Evolutionary conservation across 2,888 invertebrate species (phyloP), one percentile per base, ranked within the genome.

Genomic region (Scaptomyza cyrtandrae): DNA sequence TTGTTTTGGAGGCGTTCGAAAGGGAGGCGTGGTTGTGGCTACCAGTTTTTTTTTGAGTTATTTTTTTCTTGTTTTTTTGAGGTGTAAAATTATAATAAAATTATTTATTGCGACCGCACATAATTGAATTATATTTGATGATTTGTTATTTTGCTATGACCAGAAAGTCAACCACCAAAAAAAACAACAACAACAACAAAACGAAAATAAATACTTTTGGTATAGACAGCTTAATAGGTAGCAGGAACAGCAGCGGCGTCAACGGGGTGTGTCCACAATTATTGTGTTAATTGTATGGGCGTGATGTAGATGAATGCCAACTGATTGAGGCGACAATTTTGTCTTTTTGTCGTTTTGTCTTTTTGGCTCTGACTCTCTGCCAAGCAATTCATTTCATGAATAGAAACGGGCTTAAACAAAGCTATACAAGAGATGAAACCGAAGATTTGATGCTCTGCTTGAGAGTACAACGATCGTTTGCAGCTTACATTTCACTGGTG

Each of bases 261-360:
- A 13, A 13, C 41, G 58, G 75, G 81, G 78, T 66, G 82, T 66
- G 82, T 49, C 61, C 45, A 50, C 59, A 61, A 44, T 53, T 60
- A 64, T 41, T 81, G 79, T 66, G 79, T 79, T 88, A 88, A 88
- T 86, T 88, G 82, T 72, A 73, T 65, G 82, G 85, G 87, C 89
- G 85, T 87, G 89, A 84, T 82, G 68, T 85, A 86, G 89, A 85
- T 88, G 85, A 85, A 85, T 88, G 68, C 54, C 64, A 72, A 35
- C 49, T 72, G 81, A 81, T 81, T 86, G 68, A 75, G 61, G 69
- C 57, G 80, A 72, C 73, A 78, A 69, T 81, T 71, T 63, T 16
- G 41, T 1, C 50, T 39, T 39, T 9, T 3, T 39, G 14, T n/a
- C n/a, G n/a, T 81, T 71, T 63, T 16, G 41, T 1, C 50, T 39